Evolutionary conservation across 1,140 invertebrate genomes (phyloP).

Genomic region (Antheraea mylitta): DNA sequence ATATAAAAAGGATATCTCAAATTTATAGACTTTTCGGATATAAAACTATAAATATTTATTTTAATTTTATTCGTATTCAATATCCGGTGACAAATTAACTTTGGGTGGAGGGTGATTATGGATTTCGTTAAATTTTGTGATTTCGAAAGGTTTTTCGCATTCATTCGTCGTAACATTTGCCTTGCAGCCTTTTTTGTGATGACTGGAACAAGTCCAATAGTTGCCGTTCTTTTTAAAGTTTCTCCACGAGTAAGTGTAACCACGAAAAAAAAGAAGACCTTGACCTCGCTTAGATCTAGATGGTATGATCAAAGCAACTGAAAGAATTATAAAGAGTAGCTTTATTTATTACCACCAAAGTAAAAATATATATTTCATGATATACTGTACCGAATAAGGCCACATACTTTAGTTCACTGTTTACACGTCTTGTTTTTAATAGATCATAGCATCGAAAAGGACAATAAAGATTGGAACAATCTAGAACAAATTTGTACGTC

Average conservation of each 20-base stretch:
- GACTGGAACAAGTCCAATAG: constrained; percentile 61
- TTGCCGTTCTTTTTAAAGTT: constrained; percentile 44
- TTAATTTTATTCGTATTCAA: constrained; percentile 7
- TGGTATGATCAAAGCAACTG: constrained; percentile 49
- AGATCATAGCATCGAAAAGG: too few species aligned
- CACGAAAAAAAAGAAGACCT: constrained; percentile 41
- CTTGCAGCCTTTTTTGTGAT: constrained; percentile 58
- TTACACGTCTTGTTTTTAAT: too few species aligned
- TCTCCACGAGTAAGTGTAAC: constrained; percentile 53
- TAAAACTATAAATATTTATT: too few species aligned
- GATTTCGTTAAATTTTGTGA: constrained; percentile 30
- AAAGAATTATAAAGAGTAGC: constrained; percentile 23
- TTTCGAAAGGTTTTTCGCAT: constrained; percentile 25
- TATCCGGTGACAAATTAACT: constrained; percentile 32
- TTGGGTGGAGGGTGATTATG: constrained; percentile 48
- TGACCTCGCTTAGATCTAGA: constrained; percentile 37
- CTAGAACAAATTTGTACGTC: too few species aligned
- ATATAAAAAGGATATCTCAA: too few species aligned
- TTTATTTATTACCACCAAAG: background rate
- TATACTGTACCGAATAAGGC: background rate
- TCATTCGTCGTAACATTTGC: constrained; percentile 47
- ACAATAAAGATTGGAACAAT: too few species aligned
- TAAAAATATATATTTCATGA: background rate
- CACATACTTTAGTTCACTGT: too few species aligned
- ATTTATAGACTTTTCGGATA: too few species aligned